Evolutionary conservation across 1,140 invertebrate species (phyloP), one percentile per base, ranked within the genome.

Genomic region (Stegodyphus dumicola): DNA sequence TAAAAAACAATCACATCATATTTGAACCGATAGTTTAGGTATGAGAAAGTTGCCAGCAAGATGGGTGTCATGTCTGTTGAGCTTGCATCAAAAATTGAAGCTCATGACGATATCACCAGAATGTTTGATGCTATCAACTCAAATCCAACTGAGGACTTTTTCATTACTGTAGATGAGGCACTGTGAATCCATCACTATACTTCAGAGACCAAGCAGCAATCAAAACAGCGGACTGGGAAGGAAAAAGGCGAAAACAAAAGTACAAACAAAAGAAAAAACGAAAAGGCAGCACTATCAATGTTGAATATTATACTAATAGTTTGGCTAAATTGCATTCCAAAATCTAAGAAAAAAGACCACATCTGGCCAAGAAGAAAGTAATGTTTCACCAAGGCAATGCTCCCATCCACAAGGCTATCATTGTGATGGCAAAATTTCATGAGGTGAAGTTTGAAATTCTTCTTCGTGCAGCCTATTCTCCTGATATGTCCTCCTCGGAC

Each of bases 111-210:
- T 33, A 56, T 53, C 64, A 5, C 6, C 52, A 53, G 4, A 91
- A 87, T 84, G 33, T 83, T 87, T 80, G 67, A 6, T n/a, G 9
- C 17, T 78, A 71, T 74, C 67, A 18, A 81, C 17, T 65, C 48
- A 54, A 87, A 86, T 74, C 51, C 6, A 53, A 17, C 88, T 17
- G 65, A 87, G 86, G 90, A 90, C 88, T 88, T 88, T 86, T 89
- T 89, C 77, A 86, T 91, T 13, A 91, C 90, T 87, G 83, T 89
- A 1, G 89, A 91, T 87, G 89, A 91, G 89, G 91, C 89, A 66
- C 33, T 33, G 3, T 91, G 88, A 90, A 87, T 90, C n/a, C 89
- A 91, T 78, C 86, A 89, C 78, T 91, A 90, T 87, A 90, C 89
- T 60, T 90, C 89, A 80, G 89, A 91, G 85, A 60, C 75, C 10